Percentiles rank a stretch among this genome's conserved stretches.
Conservation (phyloP, 2,888 invertebrate genomes). For the Dryococelus australis region DNA sequence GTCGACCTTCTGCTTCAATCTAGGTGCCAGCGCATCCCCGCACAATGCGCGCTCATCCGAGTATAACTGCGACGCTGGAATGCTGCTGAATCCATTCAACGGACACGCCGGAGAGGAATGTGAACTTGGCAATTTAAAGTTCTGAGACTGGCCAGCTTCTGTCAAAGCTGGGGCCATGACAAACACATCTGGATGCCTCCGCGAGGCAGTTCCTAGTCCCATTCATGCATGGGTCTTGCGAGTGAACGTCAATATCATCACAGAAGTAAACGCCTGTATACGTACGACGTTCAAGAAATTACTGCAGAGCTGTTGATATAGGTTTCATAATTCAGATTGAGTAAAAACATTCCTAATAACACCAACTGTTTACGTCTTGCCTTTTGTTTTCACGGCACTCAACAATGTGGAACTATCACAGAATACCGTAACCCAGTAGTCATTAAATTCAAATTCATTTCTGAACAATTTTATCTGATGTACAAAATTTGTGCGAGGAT, state of each 20-base stretch:
- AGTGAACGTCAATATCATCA: neutral
- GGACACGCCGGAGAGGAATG: conserved; percentile 43
- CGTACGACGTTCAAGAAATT: neutral
- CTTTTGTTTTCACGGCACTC: neutral
- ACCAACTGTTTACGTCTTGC: neutral
- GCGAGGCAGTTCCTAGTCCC: conserved; percentile 56
- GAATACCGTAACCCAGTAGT: too few relatives aligned
- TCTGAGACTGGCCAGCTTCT: conserved; percentile 64
- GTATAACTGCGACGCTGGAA: conserved; percentile 37
- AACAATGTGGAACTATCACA: too few relatives aligned
- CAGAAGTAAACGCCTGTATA: neutral
- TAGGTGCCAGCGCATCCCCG: conserved; percentile 1
- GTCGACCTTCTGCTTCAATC: neutral
- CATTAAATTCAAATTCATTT: too few relatives aligned
- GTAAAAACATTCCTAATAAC: neutral
- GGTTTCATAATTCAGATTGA: neutral
- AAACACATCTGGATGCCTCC: conserved; percentile 70
- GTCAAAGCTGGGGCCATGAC: conserved; percentile 96
- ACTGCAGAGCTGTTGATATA: neutral
- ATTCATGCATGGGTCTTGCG: conserved; percentile 52
- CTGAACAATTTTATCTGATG: too few relatives aligned
- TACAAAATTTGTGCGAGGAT: too few relatives aligned
- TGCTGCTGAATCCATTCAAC: conserved; percentile 39
- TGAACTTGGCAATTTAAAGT: conserved; percentile 58
- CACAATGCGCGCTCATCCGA: conserved; percentile 33